phyloP scores from a whole-genome alignment of 2,888 invertebrate genomes.

The Cosmia trapezina region DNA sequence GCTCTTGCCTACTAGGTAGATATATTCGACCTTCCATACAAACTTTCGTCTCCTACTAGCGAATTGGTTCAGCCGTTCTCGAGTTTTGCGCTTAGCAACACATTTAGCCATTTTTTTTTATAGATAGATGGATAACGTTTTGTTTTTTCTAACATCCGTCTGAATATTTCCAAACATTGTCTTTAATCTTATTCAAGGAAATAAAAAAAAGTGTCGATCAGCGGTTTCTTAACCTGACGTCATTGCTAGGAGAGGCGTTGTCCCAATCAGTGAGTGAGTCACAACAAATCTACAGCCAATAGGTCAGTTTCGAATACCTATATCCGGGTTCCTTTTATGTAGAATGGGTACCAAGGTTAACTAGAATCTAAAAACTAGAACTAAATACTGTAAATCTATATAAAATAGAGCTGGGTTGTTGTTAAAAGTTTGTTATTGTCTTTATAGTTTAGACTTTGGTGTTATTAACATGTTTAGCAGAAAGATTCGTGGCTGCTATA shows the following conservation, averaged over 20 bases:
- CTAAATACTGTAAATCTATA: background rate
- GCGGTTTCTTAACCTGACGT: conserved; percentile 34
- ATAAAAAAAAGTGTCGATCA: background rate
- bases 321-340: conserved; percentile 37
- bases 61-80: too few relatives aligned
- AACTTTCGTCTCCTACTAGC: too few relatives aligned
- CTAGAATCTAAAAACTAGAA: background rate
- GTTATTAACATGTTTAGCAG: background rate
- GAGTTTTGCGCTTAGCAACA: too few relatives aligned
- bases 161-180: background rate
- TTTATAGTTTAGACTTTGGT: too few relatives aligned
- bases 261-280: conserved; percentile 44
- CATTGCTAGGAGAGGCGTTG: conserved; percentile 28
- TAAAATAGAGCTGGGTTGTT: background rate
- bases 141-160: background rate
- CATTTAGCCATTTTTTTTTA: too few relatives aligned
- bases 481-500: background rate
- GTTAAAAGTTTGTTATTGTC: too few relatives aligned
- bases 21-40: too few relatives aligned
- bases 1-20: too few relatives aligned
- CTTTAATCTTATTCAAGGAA: conserved; percentile 3
- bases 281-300: conserved; percentile 22
- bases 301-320: conserved; percentile 44
- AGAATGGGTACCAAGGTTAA: conserved; percentile 31
- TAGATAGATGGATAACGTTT: background rate